These are phyloP conservation scores for Glossophaga mutica DNA, from an alignment of 2,797 vertebrate genomes.

Conservation along the genomic window DNA sequence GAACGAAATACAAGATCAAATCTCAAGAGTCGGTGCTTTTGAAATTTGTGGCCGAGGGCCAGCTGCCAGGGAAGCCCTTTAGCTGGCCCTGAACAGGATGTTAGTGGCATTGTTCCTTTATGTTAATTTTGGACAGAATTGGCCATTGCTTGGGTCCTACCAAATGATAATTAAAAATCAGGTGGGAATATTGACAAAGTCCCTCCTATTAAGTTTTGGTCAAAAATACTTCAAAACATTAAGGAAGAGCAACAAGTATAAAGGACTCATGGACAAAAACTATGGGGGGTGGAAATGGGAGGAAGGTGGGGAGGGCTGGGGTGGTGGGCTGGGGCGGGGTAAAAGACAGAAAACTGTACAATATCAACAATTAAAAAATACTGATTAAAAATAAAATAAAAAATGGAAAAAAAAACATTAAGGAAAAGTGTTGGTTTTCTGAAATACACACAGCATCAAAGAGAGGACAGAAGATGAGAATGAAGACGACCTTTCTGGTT, in stretches of 20 bases:
- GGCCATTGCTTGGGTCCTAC: neutral
- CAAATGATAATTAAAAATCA: neutral
- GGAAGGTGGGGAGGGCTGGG: too few species aligned
- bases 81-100: neutral
- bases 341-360: too few species aligned
- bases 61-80: neutral
- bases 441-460: neutral
- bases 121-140: neutral
- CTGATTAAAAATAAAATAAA: too few species aligned
- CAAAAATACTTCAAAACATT: neutral
- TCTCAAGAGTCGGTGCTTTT: conserved; percentile 17
- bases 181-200: neutral
- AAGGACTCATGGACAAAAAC: too few species aligned
- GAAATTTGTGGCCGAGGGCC: neutral
- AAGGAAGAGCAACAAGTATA: too few species aligned
- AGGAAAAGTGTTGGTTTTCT: conserved; percentile 18
- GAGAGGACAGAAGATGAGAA: neutral
- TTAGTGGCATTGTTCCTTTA: neutral
- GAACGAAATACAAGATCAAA: conserved; percentile 30
- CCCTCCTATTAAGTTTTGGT: neutral
- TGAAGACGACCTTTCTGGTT: neutral
- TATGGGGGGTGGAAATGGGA: too few species aligned
- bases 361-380: too few species aligned
- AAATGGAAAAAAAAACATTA: too few species aligned
- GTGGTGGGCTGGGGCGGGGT: too few species aligned